These are phyloP conservation scores for Drosophila demipolita DNA, from an alignment of 2,888 invertebrate genomes.

Conservation along the genomic window DNA sequence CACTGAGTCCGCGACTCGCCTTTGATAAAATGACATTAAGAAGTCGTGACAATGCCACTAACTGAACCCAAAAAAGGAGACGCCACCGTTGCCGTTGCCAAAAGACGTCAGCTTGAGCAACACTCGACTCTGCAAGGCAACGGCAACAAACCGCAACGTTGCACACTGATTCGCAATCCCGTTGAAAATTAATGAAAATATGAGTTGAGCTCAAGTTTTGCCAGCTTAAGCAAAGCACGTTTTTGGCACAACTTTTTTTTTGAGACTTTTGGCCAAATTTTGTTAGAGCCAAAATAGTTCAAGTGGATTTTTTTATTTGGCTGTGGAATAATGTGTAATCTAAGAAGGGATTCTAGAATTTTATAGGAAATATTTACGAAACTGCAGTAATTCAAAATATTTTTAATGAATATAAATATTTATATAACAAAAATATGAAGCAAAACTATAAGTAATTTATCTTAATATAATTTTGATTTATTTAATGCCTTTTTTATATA, in stretches of 20 bases:
- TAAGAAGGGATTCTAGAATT: too few species aligned
- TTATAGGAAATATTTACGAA: too few species aligned
- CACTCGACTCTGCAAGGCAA: constrained; percentile 42
- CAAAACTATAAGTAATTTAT: background rate
- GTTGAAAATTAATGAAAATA: constrained; percentile 31
- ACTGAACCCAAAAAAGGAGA: constrained; percentile 75
- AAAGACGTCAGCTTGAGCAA: constrained; percentile 69
- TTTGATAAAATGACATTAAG: constrained; percentile 84
- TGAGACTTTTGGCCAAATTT: background rate
- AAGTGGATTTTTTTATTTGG: background rate
- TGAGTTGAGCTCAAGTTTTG: constrained; percentile 2
- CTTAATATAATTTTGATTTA: background rate
- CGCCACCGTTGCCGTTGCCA: constrained; percentile 24
- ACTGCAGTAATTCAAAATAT: too few species aligned
- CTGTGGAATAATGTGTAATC: background rate
- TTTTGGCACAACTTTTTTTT: background rate
- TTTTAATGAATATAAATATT: too few species aligned
- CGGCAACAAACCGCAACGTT: constrained; percentile 17
- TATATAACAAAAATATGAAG: too few species aligned
- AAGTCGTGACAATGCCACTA: constrained; percentile 83
- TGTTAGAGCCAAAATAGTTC: background rate
- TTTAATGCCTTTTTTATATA: background rate
- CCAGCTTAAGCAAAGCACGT: constrained; percentile 1
- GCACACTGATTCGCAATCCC: constrained; percentile 47
- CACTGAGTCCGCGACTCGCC: constrained; percentile 71